Percentiles rank a stretch among this genome's conserved stretches.
phyloP scores from a whole-genome alignment of 1,140 invertebrate species.

The Thereuonema tuberculata region DNA sequence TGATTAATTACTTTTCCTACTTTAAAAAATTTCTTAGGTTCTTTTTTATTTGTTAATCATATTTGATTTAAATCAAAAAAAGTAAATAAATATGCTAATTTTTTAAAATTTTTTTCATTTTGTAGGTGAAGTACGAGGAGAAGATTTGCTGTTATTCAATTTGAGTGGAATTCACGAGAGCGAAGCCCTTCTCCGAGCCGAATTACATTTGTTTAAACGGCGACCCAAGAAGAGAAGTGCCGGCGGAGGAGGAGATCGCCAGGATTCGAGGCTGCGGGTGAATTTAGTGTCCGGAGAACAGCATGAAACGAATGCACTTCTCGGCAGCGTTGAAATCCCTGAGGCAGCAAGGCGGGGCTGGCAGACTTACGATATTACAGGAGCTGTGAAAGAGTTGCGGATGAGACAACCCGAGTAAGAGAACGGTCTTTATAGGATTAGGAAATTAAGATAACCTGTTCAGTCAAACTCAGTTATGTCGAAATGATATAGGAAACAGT shows the following conservation, averaged over 20 bases:
- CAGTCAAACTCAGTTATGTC: too few relatives aligned
- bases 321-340: slow-evolving; percentile 22
- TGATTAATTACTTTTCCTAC: too few relatives aligned
- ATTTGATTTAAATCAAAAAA: too few relatives aligned
- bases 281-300: slow-evolving; percentile 1
- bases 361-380: slow-evolving; percentile 28
- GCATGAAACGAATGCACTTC: slow-evolving; percentile 13
- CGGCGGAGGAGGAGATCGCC: slow-evolving; percentile 1
- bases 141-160: slow-evolving; percentile 27
- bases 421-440: too few relatives aligned
- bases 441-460: too few relatives aligned
- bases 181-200: slow-evolving; percentile 28
- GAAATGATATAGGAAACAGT: too few relatives aligned
- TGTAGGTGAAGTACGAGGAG: neutral
- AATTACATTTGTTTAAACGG: slow-evolving; percentile 30
- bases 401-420: too few relatives aligned
- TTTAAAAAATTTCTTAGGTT: too few relatives aligned
- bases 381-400: slow-evolving; percentile 23
- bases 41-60: too few relatives aligned
- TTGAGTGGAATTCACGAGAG: slow-evolving; percentile 25
- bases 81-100: too few relatives aligned
- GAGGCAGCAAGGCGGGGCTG: slow-evolving; percentile 21
- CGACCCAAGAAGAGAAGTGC: slow-evolving; percentile 12
- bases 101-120: neutral
- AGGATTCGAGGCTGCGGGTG: neutral